These are phyloP conservation scores for Microcebus griseorufus DNA, from an alignment of 2,113 vertebrate genomes.

Conservation along the genomic window DNA sequence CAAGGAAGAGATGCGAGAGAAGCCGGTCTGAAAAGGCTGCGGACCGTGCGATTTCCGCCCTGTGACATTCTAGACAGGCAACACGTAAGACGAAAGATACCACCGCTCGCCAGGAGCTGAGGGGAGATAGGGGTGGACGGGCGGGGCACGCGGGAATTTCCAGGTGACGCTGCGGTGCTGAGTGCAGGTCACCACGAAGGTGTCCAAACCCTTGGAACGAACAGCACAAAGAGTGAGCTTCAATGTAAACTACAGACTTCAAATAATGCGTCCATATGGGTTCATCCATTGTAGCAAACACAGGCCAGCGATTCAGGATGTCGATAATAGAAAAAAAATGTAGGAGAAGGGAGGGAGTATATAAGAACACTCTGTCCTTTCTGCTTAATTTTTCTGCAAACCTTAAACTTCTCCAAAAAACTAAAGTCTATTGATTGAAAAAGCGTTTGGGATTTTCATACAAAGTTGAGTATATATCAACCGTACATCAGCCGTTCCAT, in stretches of 20 bases:
- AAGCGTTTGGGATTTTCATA: background rate
- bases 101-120: rapidly evolving
- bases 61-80: background rate
- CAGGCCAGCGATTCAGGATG: background rate
- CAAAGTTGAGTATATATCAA: too few relatives aligned
- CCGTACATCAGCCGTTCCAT: background rate
- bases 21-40: too few relatives aligned
- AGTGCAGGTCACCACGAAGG: background rate
- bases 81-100: rapidly evolving
- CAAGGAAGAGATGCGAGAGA: background rate
- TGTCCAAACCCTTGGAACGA: background rate
- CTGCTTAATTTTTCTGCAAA: background rate
- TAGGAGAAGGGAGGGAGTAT: too few relatives aligned
- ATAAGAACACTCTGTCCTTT: background rate
- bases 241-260: background rate
- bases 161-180: background rate
- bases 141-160: too few relatives aligned
- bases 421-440: background rate
- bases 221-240: background rate
- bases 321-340: background rate
- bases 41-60: rapidly evolving
- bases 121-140: too few relatives aligned
- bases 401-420: background rate
- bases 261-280: too few relatives aligned
- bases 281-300: background rate